Evolutionary conservation across 2,113 vertebrate species (phyloP), one percentile per base, ranked within the genome.

Genomic region (Rhombomys opimus): DNA sequence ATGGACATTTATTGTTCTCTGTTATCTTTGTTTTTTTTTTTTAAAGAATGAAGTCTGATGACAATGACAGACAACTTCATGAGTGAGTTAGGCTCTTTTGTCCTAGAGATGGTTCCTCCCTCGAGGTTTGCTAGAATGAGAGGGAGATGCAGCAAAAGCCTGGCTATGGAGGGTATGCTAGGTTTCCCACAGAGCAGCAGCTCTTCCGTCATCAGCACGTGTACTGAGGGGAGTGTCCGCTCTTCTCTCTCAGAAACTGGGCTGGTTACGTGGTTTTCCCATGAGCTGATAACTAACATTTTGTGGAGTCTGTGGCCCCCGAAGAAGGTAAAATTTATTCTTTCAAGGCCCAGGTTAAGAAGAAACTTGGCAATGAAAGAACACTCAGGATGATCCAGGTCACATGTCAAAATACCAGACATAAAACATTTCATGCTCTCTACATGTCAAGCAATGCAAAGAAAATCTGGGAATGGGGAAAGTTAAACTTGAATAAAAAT

Each of bases 171-270:
- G 84, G 92, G 95, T 96, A 91, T 27, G 92, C n/a, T 1, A 82
- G 81, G 91, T 82, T 97, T 38, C 25, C 12, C 30, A 50, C 65
- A 96, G 97, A 93, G 52, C 97, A 96, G 90, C 82, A 98, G 89
- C 63, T 90, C 93, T 97, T 95, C 20, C 98, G 98, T 98, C 86
- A 97, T 72, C 98, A 98, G 84, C 98, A 98, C 93, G 98, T 98
- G 98, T 57, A 15, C 46, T 46, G 25, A 93, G 93, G 97, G 95
- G 97, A 93, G 65, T 70, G 46, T 75, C 65, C 61, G 46, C 77
- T 90, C 23, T 80, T 96, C 80, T 93, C 97, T 95, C 94, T 96
- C 96, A 94, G 76, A 81, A 94, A 89, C 89, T 81, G 23, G 59
- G 98, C 98, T 97, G 98, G 98, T 98, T 95, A 98, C 95, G 89